Base-by-base conservation (phyloP, 1,140 invertebrate species). In the Tetragonula clypearis region DNA sequence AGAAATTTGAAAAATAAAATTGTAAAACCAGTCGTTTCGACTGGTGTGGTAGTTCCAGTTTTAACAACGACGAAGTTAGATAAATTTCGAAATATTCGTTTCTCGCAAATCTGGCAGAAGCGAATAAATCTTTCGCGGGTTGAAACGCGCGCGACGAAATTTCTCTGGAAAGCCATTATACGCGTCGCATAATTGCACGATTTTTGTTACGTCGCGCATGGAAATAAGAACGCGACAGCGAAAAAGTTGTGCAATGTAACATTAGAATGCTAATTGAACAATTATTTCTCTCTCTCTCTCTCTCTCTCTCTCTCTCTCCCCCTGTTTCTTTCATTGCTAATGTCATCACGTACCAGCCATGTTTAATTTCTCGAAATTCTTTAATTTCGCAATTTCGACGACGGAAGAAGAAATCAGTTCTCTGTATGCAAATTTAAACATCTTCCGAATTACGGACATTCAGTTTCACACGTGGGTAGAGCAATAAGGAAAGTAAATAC, bases 181-280 rank as follows among this genome's bases (percentile, higher is more conserved):
- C 49, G 41, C 17, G 15, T 0, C 35, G 30, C 1, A 71, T 49
- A 35, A 56, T 76, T n/a, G 58, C 58, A 65, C 9, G 1, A 49
- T 49, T 77, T 77, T 41, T 23, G 4, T 62, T 62, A 23, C 55
- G 23, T 65, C 1, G n/a, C 62, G 15, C 4, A 5, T 11, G 21
- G 21, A 55, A 12, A 79, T 68, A 21, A 14, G 35, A 69, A 56
- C 26, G 55, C 55, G 30, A 58, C 21, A 80, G 5, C n/a, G 19
- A 15, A 41, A 14, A 17, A 35, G 9, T 60, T 80, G 8, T 49
- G 35, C 66, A n/a, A 35, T 49, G 55, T 49, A 81, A 72, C 55
- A 17, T 26, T 11, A 30, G 30, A 49, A 81, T 53, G 19, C 56
- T 81, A 81, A 81, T 81, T 58, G 15, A 4, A 73, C n/a, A 26